Evolutionary conservation across 2,113 vertebrate genomes (phyloP).

Genomic region (Hyaena hyaena): DNA sequence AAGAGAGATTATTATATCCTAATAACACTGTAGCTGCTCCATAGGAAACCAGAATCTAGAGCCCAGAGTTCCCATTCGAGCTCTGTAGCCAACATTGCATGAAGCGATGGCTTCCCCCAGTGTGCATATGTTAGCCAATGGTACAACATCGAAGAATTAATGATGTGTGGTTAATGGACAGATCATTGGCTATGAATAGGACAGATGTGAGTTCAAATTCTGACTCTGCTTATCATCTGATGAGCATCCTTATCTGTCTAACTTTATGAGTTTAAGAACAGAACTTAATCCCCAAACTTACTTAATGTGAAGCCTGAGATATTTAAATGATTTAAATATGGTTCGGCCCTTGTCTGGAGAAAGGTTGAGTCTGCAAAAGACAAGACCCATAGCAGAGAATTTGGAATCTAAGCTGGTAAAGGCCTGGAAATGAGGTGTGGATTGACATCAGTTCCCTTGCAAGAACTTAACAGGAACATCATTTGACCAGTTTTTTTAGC

Average conservation of each 20-base stretch:
- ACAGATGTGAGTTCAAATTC: neutral
- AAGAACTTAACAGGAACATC: neutral
- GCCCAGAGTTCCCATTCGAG: neutral
- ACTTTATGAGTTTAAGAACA: neutral
- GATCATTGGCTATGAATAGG: neutral
- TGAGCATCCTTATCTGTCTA: neutral
- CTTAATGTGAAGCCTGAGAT: neutral
- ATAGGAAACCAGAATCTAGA: neutral
- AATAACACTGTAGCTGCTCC: neutral
- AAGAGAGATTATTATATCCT: neutral
- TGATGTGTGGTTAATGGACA: neutral
- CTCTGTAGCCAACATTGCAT: neutral
- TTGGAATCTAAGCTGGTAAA: neutral
- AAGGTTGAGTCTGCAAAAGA: neutral
- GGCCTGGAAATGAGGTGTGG: neutral
- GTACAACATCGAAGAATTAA: neutral
- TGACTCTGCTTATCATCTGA: neutral
- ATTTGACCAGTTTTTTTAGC: neutral
- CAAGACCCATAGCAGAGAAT: neutral
- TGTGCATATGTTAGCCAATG: rapidly evolving
- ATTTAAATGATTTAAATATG: neutral
- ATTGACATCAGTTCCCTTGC: neutral
- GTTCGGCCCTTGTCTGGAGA: neutral
- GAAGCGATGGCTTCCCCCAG: neutral
- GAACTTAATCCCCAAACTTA: neutral